These are phyloP conservation scores for Rhorus exstirpatorius DNA, from an alignment of 2,888 invertebrate genomes.

Conservation along the genomic window DNA sequence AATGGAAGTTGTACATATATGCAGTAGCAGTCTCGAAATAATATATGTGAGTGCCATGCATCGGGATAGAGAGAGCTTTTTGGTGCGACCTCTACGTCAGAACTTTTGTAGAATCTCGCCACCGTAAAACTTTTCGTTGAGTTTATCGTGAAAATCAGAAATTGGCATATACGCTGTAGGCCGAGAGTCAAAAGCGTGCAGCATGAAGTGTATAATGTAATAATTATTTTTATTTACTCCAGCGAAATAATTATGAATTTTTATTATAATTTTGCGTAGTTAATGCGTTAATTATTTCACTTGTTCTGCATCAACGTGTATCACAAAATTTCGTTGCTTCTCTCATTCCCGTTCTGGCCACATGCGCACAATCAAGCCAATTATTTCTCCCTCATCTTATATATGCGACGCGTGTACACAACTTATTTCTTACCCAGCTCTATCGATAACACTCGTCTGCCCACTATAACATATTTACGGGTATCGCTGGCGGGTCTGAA, in stretches of 20 bases:
- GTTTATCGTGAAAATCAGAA: background rate
- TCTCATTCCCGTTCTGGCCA: background rate
- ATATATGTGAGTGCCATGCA: background rate
- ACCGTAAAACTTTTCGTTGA: background rate
- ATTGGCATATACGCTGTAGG: too few relatives aligned
- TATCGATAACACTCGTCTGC: constrained; percentile 51
- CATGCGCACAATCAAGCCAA: constrained; percentile 28
- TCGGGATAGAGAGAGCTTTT: constrained; percentile 10
- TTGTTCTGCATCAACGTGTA: too few relatives aligned
- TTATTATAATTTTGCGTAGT: too few relatives aligned
- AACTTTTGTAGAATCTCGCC: constrained; percentile 8
- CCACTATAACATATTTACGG: background rate
- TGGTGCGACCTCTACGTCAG: background rate
- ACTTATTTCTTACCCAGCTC: constrained; percentile 6
- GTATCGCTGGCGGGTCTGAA: constrained; percentile 23
- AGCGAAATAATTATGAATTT: too few relatives aligned
- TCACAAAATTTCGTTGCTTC: too few relatives aligned
- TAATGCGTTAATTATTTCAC: too few relatives aligned
- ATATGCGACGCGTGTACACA: constrained; percentile 44
- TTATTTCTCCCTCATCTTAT: constrained; percentile 48
- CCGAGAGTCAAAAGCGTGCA: too few relatives aligned
- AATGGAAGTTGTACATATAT: background rate
- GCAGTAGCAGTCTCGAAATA: background rate
- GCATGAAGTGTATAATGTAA: too few relatives aligned
- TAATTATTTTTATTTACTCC: too few relatives aligned